Evolutionary conservation across 2,113 vertebrate genomes (phyloP).

Genomic region (Gopherus evgoodei): DNA sequence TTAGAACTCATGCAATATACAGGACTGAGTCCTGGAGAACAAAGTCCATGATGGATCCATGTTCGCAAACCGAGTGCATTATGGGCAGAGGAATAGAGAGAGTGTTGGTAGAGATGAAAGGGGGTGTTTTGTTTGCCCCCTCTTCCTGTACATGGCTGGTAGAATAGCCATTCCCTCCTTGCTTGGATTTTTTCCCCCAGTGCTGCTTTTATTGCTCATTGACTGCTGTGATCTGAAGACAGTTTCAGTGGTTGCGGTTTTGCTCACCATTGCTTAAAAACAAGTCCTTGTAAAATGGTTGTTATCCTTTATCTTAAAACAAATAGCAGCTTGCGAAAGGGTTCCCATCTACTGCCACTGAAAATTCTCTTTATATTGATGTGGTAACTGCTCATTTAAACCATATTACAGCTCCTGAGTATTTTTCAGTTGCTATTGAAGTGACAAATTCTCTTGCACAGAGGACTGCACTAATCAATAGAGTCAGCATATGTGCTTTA

Average conservation of each 20-base stretch:
- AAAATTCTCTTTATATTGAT: conserved; percentile 75
- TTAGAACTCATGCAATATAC: accelerated
- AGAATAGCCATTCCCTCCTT: not conserved
- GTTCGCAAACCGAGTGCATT: not conserved
- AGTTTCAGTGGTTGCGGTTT: not conserved
- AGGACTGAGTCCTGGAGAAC: not conserved
- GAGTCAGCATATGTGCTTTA: conserved; percentile 69
- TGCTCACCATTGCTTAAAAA: conserved; percentile 29
- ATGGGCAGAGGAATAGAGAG: not conserved
- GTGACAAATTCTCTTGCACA: conserved; percentile 78
- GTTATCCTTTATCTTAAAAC: conserved; percentile 68
- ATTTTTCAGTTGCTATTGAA: conserved; percentile 77
- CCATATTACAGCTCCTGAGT: conserved; percentile 73
- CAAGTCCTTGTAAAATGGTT: conserved; percentile 48
- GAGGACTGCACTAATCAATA: conserved; percentile 80
- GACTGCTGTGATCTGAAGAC: not conserved
- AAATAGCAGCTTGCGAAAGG: conserved; percentile 60
- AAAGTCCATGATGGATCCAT: not conserved
- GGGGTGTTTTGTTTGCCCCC: not conserved
- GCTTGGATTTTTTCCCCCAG: not conserved
- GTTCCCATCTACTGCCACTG: conserved; percentile 47
- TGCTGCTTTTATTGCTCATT: not conserved
- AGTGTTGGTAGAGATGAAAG: not conserved
- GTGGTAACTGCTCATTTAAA: conserved; percentile 70
- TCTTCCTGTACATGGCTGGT: accelerated